phyloP scores from a whole-genome alignment of 2,113 vertebrate species.

The Ophthalmolycus amberensis region DNA sequence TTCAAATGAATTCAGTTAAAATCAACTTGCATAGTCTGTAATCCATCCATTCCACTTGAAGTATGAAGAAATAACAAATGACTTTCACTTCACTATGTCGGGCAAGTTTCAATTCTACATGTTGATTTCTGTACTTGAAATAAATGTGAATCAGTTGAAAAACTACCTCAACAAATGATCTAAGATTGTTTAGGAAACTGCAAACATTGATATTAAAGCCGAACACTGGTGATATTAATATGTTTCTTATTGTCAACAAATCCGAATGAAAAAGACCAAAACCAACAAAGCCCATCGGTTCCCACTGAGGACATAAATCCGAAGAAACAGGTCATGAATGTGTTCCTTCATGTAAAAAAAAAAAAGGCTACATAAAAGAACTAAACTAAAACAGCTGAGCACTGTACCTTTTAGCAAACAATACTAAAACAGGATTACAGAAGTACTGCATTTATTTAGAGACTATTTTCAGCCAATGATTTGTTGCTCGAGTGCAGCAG shows the following conservation, averaged over 20 bases:
- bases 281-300: not conserved
- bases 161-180: not conserved
- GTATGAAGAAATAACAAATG: not conserved
- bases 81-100: not conserved
- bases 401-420: not conserved
- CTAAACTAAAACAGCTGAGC: not conserved
- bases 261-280: not conserved
- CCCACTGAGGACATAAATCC: not conserved
- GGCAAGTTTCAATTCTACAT: not conserved
- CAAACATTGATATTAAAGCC: not conserved
- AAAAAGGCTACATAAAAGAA: not conserved
- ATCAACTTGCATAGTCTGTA: not conserved
- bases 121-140: not conserved
- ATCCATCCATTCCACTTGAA: not conserved
- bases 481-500: conserved; percentile 3
- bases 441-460: not conserved
- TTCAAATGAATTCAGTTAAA: not conserved
- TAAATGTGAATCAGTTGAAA: not conserved
- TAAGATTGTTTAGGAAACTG: not conserved
- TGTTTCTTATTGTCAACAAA: conserved; percentile 7
- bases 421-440: not conserved
- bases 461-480: not conserved
- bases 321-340: not conserved
- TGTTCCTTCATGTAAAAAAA: not conserved
- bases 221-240: not conserved